Conservation (phyloP, 2,797 vertebrate species). For the Decapterus maruadsi region DNA sequence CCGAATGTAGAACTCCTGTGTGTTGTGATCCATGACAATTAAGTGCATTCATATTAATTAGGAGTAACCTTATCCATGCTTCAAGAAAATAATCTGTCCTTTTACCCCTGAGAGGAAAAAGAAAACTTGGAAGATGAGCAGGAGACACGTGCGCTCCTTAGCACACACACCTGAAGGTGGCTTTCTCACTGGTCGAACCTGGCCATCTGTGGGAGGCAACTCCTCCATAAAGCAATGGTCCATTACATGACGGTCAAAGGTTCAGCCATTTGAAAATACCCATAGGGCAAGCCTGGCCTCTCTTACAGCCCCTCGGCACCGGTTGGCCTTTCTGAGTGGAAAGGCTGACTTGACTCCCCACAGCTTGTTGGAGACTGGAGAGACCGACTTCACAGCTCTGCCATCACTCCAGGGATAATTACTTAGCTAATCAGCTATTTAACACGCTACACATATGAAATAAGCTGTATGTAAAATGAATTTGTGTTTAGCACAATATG, state of each 20-base stretch:
- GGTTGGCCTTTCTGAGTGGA: conserved; percentile 77
- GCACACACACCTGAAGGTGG: conserved; percentile 55
- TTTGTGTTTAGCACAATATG: background rate
- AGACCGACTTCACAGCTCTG: conserved; percentile 48
- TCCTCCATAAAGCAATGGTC: conserved; percentile 42
- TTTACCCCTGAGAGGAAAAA: conserved; percentile 47
- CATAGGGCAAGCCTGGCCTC: conserved; percentile 74
- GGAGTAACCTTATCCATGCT: conserved; percentile 64
- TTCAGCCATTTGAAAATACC: conserved; percentile 76
- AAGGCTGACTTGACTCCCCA: conserved; percentile 63
- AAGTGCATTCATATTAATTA: conserved; percentile 80
- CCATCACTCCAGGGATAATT: conserved; percentile 48
- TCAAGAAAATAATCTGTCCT: conserved; percentile 57
- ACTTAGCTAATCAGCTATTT: conserved; percentile 19
- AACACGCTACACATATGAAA: background rate
- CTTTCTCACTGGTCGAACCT: conserved; percentile 44
- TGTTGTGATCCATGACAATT: conserved; percentile 83
- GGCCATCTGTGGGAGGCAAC: conserved; percentile 57
- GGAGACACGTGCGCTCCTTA: background rate
- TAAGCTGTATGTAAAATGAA: background rate
- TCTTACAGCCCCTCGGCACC: conserved; percentile 61
- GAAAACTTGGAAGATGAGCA: conserved; percentile 34
- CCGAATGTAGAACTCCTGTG: conserved; percentile 63
- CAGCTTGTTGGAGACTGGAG: conserved; percentile 48
- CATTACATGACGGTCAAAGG: conserved; percentile 65